Percentiles rank a stretch among this genome's conserved stretches.
These are phyloP conservation scores for Cherax destructor DNA, from an alignment of 1,140 invertebrate species.

Conservation along the genomic window DNA sequence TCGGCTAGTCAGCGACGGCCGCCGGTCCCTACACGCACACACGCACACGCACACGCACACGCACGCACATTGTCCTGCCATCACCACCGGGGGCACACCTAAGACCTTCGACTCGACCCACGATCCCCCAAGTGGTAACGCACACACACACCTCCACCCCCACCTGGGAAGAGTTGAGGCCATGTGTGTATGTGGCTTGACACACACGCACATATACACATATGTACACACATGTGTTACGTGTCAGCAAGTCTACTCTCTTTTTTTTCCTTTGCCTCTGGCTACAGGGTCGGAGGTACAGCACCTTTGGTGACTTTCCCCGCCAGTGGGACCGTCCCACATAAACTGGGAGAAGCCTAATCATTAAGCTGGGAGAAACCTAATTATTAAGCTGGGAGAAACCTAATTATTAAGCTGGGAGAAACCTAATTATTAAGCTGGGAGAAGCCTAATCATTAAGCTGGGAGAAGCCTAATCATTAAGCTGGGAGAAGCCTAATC, in stretches of 20 bases:
- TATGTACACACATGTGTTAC: not conserved
- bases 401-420: too few relatives aligned
- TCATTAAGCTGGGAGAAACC: too few relatives aligned
- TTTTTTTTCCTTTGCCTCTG: too few relatives aligned
- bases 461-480: too few relatives aligned
- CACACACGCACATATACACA: too few relatives aligned
- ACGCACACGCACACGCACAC: conserved; percentile 63
- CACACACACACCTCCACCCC: not conserved
- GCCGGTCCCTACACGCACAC: conserved; percentile 45
- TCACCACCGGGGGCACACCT: conserved; percentile 36
- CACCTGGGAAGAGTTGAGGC: not conserved
- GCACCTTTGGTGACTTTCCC: not conserved
- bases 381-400: too few relatives aligned
- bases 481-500: too few relatives aligned
- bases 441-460: too few relatives aligned
- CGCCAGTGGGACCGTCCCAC: not conserved
- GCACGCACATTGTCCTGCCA: conserved; percentile 61
- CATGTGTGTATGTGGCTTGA: not conserved
- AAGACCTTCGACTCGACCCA: conserved; percentile 13
- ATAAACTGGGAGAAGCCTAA: too few relatives aligned
- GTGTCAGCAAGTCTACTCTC: not conserved
- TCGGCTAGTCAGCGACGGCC: conserved; percentile 66
- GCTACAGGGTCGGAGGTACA: not conserved
- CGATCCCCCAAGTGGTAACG: not conserved
- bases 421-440: too few relatives aligned